Conservation (phyloP, 1,140 invertebrate species). For the Potamilus streckersoni region DNA sequence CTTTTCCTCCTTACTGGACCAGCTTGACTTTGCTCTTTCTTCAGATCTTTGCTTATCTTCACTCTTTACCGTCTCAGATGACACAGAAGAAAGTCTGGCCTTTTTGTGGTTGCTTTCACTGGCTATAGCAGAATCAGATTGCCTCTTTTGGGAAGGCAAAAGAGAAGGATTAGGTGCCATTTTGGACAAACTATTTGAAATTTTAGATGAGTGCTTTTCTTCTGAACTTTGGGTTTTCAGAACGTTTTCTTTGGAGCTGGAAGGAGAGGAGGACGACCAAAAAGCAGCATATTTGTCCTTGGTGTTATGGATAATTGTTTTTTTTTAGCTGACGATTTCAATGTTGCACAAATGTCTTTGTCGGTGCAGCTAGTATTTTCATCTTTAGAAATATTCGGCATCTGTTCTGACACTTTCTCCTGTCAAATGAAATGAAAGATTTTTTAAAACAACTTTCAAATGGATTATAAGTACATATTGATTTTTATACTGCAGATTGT, state of each 20-base stretch:
- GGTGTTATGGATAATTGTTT: slow-evolving; percentile 2
- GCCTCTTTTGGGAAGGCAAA: slow-evolving; percentile 16
- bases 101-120: slow-evolving; percentile 15
- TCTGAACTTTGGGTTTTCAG: slow-evolving; percentile 6
- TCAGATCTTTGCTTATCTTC: slow-evolving; percentile 11
- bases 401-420: slow-evolving; percentile 12
- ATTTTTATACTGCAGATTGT: too few species aligned
- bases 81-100: slow-evolving; percentile 23
- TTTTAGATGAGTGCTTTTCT: slow-evolving; percentile 14
- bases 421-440: slow-evolving; percentile 1
- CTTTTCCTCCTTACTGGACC: too few species aligned
- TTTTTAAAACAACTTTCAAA: too few species aligned
- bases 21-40: slow-evolving; percentile 8
- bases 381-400: background rate
- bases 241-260: background rate
- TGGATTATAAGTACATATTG: too few species aligned
- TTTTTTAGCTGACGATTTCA: too few species aligned
- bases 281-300: background rate
- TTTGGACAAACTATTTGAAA: slow-evolving; percentile 17
- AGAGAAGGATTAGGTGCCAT: background rate
- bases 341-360: background rate
- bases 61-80: slow-evolving; percentile 17
- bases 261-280: background rate
- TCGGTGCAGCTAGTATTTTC: slow-evolving; percentile 13
- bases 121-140: slow-evolving; percentile 17